Evolutionary conservation across 2,797 vertebrate genomes (phyloP), one percentile per base, ranked within the genome.

Genomic region (Champsocephalus gunnari): DNA sequence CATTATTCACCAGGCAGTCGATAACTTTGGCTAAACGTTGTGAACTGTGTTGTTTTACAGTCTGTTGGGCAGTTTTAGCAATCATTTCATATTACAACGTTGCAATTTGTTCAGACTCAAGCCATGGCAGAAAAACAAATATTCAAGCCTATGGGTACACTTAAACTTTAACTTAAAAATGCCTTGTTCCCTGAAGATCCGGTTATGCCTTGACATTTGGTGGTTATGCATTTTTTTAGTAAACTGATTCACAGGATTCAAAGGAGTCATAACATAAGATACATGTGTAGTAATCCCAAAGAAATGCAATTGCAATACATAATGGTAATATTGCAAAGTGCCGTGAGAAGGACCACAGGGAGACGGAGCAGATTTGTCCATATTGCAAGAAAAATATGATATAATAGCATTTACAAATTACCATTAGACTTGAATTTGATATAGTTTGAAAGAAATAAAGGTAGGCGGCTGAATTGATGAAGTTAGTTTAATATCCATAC

Each of bases 251-350:
- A 58, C 66, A 56, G 62, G 28, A 43, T 24, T 55, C 28, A 69
- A 21, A 59, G 7, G 19, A 69, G 65, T 76, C 73, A 66, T 28
- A 53, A 59, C 71, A 82, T 56, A 44, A 34, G 6, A n/a, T 17
- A 16, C 24, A 28, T 3, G 3, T 34, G 48, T 1, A 12, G n/a
- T 49, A 12, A 24, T 47, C 43, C 21, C 16, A 13, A 45, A 6
- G 45, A 16, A 34, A 11, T 12, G 44, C 9, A 12, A 14, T 0
- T 11, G 5, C 28, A n/a, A 49, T 7, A 63, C 60, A 34, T 34
- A 34, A 28, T 34, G 17, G 28, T 0, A 49, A 49, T 10, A 49
- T 45, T 49, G 45, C 16, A 34, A n/a, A 16, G 9, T 21, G 28
- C 16, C 3, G 12, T 34, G 45, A 51, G 4, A 8, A 54, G 38